phyloP scores from a whole-genome alignment of 1,140 invertebrate genomes.

The Brachionus koreanus region DNA sequence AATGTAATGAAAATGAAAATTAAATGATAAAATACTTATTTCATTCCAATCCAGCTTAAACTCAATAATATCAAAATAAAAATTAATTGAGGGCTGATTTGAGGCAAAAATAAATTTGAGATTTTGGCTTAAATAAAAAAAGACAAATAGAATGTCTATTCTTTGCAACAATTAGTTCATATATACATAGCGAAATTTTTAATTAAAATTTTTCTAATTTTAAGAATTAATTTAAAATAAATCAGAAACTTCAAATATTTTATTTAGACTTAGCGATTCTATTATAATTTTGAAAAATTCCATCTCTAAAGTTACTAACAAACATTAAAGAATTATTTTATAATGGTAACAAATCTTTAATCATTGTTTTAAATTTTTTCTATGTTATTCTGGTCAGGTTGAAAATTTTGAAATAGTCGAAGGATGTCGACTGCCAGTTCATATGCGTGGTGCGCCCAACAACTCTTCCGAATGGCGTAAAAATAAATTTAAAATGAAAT shows the following conservation, averaged over 20 bases:
- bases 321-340: not conserved
- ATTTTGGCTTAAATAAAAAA: too few species aligned
- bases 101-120: too few species aligned
- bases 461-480: not conserved
- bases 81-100: too few species aligned
- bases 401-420: slow-evolving; percentile 37
- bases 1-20: too few species aligned
- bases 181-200: not conserved
- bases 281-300: not conserved
- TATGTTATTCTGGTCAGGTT: not conserved
- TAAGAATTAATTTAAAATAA: not conserved
- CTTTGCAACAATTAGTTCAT: not conserved
- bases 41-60: too few species aligned
- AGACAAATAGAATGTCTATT: too few species aligned
- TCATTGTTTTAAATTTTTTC: not conserved
- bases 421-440: slow-evolving; percentile 33
- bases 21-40: too few species aligned
- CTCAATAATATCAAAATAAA: too few species aligned
- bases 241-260: not conserved
- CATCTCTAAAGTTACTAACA: not conserved
- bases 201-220: not conserved
- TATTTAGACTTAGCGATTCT: not conserved
- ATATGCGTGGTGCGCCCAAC: not conserved
- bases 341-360: not conserved
- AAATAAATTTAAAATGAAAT: not conserved